Evolutionary conservation across 2,797 vertebrate species (phyloP), one percentile per base, ranked within the genome.

Genomic region (Manis javanica): DNA sequence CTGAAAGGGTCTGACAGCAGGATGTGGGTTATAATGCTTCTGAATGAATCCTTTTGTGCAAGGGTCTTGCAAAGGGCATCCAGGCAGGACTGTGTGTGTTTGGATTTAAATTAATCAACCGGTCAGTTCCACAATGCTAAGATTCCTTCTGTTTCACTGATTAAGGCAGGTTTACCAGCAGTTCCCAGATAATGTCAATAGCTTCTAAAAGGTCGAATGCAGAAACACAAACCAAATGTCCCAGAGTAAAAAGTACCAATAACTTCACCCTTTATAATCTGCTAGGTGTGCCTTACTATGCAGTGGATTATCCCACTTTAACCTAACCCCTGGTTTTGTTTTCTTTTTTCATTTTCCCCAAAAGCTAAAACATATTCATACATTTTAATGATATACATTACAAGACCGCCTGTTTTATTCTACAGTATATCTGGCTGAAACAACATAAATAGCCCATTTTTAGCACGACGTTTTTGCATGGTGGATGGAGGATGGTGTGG

Each of bases 101-200:
- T 97, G 83, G 69, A 91, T 93, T 96, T 93, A 95, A 97, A 96
- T 93, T 96, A 95, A 95, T 95, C 97, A 98, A 51, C 78, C 31
- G 26, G 51, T 94, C 64, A 64, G 71, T 71, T 93, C 72, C 51
- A 97, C 86, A 96, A 87, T 91, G 83, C 69, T 69, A 87, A 21
- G 59, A 89, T 81, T 78, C 69, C 85, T 95, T 77, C 81, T 53
- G 15, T 78, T 96, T 95, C 63, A 75, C 81, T 12, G 59, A 95
- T 82, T 83, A 87, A 84, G 61, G 86, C 31, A 84, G 16, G 68
- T 87, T 97, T 94, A 37, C 68, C 7, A 8, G 57, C 78, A 95
- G 85, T 72, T 97, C 66, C 88, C 74, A 92, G 77, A 83, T 72
- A 69, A 88, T 92, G 75, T 71, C 93, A 83, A 72, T 34, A 59